A percentile compares a stretch with the other conserved stretches of the same genome.
Evolutionary conservation across 2,888 invertebrate species (phyloP).

Genomic region (Lydus trimaculatus): DNA sequence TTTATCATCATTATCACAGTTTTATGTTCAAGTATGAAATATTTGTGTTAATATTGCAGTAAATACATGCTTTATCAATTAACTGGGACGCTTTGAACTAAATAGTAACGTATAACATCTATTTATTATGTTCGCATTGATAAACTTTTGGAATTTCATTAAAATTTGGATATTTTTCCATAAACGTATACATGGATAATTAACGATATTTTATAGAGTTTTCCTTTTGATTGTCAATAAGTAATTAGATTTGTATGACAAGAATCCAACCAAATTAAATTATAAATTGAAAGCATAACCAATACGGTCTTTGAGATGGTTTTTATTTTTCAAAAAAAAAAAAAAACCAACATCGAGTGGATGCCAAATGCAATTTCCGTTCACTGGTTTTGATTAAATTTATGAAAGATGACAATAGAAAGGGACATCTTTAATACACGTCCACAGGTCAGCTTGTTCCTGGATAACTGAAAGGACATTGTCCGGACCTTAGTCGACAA

Average conservation of each 20-base stretch:
- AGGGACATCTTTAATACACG: constrained; percentile 42
- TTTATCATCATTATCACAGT: constrained; percentile 5
- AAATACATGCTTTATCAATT: constrained; percentile 40
- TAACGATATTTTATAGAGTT: background rate
- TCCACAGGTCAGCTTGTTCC: constrained; percentile 42
- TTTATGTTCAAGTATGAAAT: constrained; percentile 31
- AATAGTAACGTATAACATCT: constrained; percentile 30
- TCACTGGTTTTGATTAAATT: constrained; percentile 46
- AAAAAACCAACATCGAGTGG: constrained; percentile 22
- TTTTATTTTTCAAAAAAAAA: constrained; percentile 25
- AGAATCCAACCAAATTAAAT: constrained; percentile 23
- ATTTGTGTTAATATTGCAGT: constrained; percentile 31
- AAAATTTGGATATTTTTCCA: constrained; percentile 10
- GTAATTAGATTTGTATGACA: constrained; percentile 14
- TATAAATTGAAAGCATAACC: constrained; percentile 31
- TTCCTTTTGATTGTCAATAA: background rate
- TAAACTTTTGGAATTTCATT: constrained; percentile 32
- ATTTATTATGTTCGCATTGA: constrained; percentile 17
- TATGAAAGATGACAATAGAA: constrained; percentile 48
- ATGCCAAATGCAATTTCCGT: constrained; percentile 44
- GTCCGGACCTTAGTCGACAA: constrained; percentile 14
- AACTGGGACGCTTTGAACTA: constrained; percentile 34
- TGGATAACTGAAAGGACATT: constrained; percentile 40
- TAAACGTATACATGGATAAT: background rate
- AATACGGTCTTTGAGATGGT: constrained; percentile 11